Percentiles rank a stretch among this genome's conserved stretches.
Evolutionary conservation across 2,888 invertebrate genomes (phyloP).

Genomic region (Rhabditoides inermis): DNA sequence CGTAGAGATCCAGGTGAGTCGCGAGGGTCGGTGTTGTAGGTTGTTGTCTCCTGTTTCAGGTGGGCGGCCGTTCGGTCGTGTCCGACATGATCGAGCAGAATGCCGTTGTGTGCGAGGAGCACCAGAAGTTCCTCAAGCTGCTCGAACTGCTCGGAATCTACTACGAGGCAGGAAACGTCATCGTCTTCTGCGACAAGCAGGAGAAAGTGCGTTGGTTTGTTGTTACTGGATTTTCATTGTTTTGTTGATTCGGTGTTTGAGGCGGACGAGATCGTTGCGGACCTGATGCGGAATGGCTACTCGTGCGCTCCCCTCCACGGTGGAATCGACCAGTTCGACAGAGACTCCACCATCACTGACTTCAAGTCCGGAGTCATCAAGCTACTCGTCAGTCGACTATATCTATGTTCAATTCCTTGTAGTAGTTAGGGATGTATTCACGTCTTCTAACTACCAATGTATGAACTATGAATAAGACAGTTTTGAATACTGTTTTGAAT

Average conservation of each 20-base stretch:
- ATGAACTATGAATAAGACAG: no score
- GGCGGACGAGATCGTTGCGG: constrained; percentile 65
- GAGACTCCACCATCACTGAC: constrained; percentile 92
- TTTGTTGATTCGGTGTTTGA: constrained; percentile 4
- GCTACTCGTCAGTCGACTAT: constrained; percentile 67
- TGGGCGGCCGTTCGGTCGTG: constrained; percentile 85
- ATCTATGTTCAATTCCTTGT: no score
- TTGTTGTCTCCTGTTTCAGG: constrained; percentile 35
- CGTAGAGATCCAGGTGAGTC: constrained; percentile 67
- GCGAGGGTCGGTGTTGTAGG: neutral
- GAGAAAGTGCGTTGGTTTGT: constrained; percentile 54
- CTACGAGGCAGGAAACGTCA: constrained; percentile 68
- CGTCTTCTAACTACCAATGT: no score
- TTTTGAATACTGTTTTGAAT: no score
- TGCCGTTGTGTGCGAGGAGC: constrained; percentile 82
- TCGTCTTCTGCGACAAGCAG: constrained; percentile 96
- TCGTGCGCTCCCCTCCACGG: constrained; percentile 89
- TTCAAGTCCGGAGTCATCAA: constrained; percentile 89
- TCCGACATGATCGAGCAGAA: constrained; percentile 95
- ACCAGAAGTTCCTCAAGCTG: constrained; percentile 91
- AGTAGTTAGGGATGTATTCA: no score
- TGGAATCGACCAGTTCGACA: constrained; percentile 97
- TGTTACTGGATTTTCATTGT: neutral
- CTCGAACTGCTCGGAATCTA: constrained; percentile 71
- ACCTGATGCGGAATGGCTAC: constrained; percentile 90